These are phyloP conservation scores for Rhea pennata DNA, from an alignment of 2,113 vertebrate species.

Conservation along the genomic window DNA sequence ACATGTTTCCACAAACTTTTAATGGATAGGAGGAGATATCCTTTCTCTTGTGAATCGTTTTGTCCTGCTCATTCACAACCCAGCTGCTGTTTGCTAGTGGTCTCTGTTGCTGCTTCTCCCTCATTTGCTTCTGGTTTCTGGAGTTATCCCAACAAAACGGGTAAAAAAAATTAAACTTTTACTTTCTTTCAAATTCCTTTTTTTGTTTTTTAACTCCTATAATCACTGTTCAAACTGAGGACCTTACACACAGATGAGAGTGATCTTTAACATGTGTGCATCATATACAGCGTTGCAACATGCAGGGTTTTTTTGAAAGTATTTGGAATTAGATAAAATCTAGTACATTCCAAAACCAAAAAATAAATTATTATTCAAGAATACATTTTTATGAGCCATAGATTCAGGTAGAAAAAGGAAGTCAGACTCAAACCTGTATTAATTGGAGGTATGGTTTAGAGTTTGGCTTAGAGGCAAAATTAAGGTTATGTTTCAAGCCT, in stretches of 20 bases:
- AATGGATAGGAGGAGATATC: background rate
- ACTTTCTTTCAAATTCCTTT: background rate
- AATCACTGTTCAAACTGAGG: background rate
- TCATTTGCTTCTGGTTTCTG: background rate
- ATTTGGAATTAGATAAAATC: background rate
- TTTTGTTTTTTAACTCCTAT: background rate
- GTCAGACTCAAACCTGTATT: background rate
- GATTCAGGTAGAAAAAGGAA: background rate
- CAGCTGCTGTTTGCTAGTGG: constrained; percentile 63
- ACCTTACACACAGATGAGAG: background rate
- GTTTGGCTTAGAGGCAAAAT: background rate
- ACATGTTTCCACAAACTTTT: constrained; percentile 1
- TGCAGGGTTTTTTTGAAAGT: background rate
- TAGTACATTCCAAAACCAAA: background rate
- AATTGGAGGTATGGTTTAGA: background rate
- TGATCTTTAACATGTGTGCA: background rate
- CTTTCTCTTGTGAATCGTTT: background rate
- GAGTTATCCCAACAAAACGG: background rate
- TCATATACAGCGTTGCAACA: background rate
- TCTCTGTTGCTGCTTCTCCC: background rate
- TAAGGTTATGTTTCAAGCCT: background rate
- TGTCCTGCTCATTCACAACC: constrained; percentile 43
- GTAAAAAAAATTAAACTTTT: background rate
- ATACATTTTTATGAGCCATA: background rate
- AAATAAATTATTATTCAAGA: background rate